Evolutionary conservation across 2,797 vertebrate species (phyloP).

Genomic region (Mustela erminea): DNA sequence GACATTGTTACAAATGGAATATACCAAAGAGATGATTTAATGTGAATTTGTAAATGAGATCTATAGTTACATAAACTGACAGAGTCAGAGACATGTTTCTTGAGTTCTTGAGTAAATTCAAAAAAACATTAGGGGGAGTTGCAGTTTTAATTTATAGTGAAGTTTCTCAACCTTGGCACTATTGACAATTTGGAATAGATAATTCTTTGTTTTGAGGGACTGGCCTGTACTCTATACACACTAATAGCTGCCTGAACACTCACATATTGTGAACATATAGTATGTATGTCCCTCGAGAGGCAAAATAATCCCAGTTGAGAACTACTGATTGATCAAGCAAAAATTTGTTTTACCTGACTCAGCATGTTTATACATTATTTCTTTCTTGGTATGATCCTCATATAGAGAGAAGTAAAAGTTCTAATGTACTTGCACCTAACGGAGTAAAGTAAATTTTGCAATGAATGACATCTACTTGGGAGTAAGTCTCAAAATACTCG

Average conservation of each 20-base stretch:
- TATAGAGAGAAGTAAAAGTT: background rate
- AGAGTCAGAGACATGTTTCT: conserved; percentile 15
- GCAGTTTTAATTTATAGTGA: background rate
- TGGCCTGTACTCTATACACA: background rate
- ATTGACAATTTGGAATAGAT: background rate
- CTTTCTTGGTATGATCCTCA: background rate
- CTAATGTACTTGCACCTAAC: background rate
- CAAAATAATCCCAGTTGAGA: background rate
- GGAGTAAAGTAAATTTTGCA: background rate
- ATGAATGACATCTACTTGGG: background rate
- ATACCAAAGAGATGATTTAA: conserved; percentile 15
- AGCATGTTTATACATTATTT: background rate
- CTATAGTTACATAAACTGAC: background rate
- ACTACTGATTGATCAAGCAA: background rate
- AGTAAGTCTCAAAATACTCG: background rate
- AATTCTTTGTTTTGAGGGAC: background rate
- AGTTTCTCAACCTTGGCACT: background rate
- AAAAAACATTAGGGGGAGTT: background rate
- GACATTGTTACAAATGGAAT: conserved; percentile 53
- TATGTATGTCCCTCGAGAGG: background rate
- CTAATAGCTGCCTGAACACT: background rate
- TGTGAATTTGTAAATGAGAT: conserved; percentile 27
- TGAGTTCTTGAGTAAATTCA: conserved; percentile 6
- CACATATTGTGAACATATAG: background rate
- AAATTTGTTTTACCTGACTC: background rate